A percentile compares a stretch with the other conserved stretches of the same genome.
Evolutionary conservation across 2,113 vertebrate genomes (phyloP).

Genomic region (Carollia perspicillata): DNA sequence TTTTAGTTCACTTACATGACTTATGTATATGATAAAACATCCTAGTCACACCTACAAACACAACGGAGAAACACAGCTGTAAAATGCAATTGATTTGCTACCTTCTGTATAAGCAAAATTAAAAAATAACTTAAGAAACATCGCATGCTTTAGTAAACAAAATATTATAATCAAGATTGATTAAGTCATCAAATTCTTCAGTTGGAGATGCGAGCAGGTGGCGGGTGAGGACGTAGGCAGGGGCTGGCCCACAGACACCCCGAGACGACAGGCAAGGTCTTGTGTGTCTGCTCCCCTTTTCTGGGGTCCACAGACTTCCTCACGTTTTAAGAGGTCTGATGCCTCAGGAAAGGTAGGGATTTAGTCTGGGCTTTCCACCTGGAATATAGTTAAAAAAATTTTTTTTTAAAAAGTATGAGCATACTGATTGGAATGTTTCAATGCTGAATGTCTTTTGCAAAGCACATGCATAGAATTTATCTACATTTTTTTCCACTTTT

Average conservation of each 20-base stretch:
- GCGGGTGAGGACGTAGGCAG: background rate
- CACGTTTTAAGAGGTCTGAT: background rate
- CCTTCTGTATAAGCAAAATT: background rate
- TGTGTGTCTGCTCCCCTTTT: background rate
- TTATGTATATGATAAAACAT: background rate
- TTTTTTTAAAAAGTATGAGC: background rate
- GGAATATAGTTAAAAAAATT: background rate
- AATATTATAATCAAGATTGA: background rate
- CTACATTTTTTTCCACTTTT: background rate
- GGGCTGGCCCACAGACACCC: background rate
- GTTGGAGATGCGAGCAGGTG: background rate
- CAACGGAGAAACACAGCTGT: background rate
- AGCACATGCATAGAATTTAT: background rate
- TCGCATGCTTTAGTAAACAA: background rate
- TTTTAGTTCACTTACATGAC: slow-evolving; percentile 20
- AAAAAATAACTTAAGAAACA: background rate
- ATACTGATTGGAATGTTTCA: background rate
- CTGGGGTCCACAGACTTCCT: background rate
- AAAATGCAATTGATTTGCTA: slow-evolving; percentile 13
- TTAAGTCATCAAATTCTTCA: background rate
- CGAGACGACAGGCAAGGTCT: background rate
- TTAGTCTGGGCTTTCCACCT: background rate
- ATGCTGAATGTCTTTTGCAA: background rate
- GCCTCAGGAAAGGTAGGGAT: background rate
- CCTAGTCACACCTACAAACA: background rate